phyloP scores from a whole-genome alignment of 2,113 vertebrate genomes.

The Bufo bufo region DNA sequence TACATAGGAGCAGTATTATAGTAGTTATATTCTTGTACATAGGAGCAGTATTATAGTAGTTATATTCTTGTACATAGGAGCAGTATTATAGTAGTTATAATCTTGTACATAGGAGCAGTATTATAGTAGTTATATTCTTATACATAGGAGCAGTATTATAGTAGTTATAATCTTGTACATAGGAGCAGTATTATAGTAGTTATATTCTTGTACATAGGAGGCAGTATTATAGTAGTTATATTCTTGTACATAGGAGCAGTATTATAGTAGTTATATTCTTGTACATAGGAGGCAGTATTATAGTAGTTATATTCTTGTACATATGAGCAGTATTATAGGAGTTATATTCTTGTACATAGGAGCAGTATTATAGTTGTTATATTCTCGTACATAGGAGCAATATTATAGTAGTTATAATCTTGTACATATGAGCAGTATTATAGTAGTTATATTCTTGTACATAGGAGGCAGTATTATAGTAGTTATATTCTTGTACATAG shows the following conservation, averaged over 20 bases:
- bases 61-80: no score
- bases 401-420: no score
- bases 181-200: constrained; percentile 1
- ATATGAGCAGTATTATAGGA: neutral
- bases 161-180: neutral
- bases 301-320: constrained; percentile 13
- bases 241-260: neutral
- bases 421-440: neutral
- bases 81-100: no score
- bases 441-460: constrained; percentile 2
- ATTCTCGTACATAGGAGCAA: no score
- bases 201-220: neutral
- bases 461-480: neutral
- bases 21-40: constrained; percentile 5
- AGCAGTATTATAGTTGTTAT: no score
- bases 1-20: neutral
- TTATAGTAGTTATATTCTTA: no score
- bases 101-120: no score
- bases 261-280: constrained; percentile 3
- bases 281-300: neutral
- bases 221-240: neutral
- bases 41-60: no score
- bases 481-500: constrained; percentile 5
- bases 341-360: constrained; percentile 8
- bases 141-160: no score